Base-by-base conservation (phyloP, 2,888 invertebrate genomes). In the Phalera bucephala region DNA sequence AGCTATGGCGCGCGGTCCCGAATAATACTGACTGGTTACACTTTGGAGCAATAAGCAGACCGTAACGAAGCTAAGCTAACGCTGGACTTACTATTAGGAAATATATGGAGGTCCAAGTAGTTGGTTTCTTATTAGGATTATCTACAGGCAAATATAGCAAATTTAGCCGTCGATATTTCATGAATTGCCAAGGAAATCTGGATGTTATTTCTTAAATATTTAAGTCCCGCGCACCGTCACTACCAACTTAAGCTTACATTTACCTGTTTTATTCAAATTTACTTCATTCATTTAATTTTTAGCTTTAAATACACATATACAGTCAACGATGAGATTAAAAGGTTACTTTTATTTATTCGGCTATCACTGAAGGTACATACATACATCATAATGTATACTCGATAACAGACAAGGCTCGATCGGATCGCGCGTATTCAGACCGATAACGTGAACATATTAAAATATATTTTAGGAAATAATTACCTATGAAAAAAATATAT, bases 231-330 rank as follows among this genome's bases (percentile, higher is more conserved):
- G 80, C 80, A 77, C 78, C 80, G 76, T 79, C 79, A 80, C 76
- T 79, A 80, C 78, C 75, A 50, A 62, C 74, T 66, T 66, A 68
- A 64, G 66, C 67, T 64, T 69, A 71, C 46, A 58, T 61, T 71
- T 72, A 64, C 64, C 71, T 70, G 71, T 74, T 64, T 70, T 65
- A 74, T 76, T 69, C 66, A 72, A 72, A 73, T 70, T 70, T 65
- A 60, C 48, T 55, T 59, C 52, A 64, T 31, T 36, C 61, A 61
- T n/a, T n/a, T n/a, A n/a, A n/a, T 52, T 61, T 5, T 74, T 79
- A 79, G 72, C 73, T 66, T 77, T 75, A 68, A 74, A 80, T 80
- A 84, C 76, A 84, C 81, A 80, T 75, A 79, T 80, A 84, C 81
- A 82, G 59, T 80, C 74, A 82, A 83, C 73, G 71, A 77, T 60